These are phyloP conservation scores for Unio delphinus DNA, from an alignment of 2,888 invertebrate genomes.

Conservation along the genomic window DNA sequence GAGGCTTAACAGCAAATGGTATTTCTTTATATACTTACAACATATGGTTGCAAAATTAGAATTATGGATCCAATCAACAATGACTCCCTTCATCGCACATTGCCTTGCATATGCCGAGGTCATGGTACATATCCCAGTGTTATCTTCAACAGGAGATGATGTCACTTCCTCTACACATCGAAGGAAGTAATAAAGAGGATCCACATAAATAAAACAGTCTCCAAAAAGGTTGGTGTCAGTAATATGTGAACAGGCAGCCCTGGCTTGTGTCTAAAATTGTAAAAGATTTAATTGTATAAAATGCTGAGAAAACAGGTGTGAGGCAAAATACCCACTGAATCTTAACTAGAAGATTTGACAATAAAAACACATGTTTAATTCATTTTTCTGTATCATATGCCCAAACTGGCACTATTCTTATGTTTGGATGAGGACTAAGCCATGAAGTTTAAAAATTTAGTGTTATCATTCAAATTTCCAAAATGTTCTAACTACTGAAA, in stretches of 20 bases:
- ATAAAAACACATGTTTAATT: too few relatives aligned
- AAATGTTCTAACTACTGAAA: too few relatives aligned
- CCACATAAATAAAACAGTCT: not conserved
- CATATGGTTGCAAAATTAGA: conserved; percentile 1
- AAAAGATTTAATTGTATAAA: too few relatives aligned
- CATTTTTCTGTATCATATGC: too few relatives aligned
- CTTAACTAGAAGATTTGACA: too few relatives aligned
- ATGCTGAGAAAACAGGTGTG: too few relatives aligned
- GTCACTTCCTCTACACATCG: conserved; percentile 16
- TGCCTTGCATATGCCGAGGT: conserved; percentile 12
- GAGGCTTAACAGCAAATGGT: too few relatives aligned
- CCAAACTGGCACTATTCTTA: too few relatives aligned
- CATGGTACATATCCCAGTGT: conserved; percentile 17
- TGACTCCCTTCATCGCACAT: conserved; percentile 5
- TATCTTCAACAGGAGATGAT: not conserved
- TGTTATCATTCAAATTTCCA: too few relatives aligned
- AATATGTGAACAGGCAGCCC: conserved; percentile 7
- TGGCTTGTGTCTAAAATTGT: not conserved
- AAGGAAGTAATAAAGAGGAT: conserved; percentile 4
- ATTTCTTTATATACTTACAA: conserved; percentile 3
- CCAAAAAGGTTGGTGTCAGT: conserved; percentile 6
- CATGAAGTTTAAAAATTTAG: too few relatives aligned
- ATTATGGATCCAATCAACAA: conserved; percentile 7
- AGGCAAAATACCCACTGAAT: too few relatives aligned
- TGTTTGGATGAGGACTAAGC: too few relatives aligned